Base-by-base conservation (phyloP, 2,113 vertebrate genomes). In the Acanthochromis polyacanthus region DNA sequence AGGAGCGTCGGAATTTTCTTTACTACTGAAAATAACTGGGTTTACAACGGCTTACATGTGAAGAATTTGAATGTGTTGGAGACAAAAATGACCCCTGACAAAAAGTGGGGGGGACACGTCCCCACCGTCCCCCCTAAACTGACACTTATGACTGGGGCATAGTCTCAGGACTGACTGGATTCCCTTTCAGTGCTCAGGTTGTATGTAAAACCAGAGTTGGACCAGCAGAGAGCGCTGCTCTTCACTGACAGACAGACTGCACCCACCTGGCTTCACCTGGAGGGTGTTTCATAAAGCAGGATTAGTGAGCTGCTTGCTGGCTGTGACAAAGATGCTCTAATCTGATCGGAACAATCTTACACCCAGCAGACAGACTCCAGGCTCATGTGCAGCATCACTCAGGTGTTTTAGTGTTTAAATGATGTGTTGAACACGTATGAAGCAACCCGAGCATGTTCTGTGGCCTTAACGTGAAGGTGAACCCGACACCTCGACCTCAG, bases 401-500 rank as follows among this genome's bases (percentile, higher is more conserved):
- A n/a, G n/a, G n/a, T n/a, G n/a, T 64, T 38, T 4, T 25, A 11
- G 19, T 8, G 3, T 56, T 5, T 60, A 61, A 48, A 71, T 3
- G 2, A 10, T 4, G 7, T 1, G 25, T 36, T 48, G 51, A 52
- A 3, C n/a, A 9, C 36, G 48, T 40, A 30, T 79, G 20, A 45
- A 57, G 60, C 11, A 38, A 60, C 19, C 30, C 3, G 16, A 3
- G 1, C 36, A 43, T 36, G 14, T 19, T 52, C 25, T 0, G 1
- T 43, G 74, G 56, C 51, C 65, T 75, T 55, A 4, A 19, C 53
- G 63, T 71, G 50, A 80, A 84, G 84, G 84, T 79, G 81, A 89
- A 67, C 30, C 75, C 19, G 43, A 46, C 75, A 66, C 68, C 32
- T 66, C 28, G 7, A 50, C 23, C 76, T 69, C 56, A 0, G 22